Conservation (phyloP, 2,113 vertebrate genomes). For the Hirundichthys speculiger region DNA sequence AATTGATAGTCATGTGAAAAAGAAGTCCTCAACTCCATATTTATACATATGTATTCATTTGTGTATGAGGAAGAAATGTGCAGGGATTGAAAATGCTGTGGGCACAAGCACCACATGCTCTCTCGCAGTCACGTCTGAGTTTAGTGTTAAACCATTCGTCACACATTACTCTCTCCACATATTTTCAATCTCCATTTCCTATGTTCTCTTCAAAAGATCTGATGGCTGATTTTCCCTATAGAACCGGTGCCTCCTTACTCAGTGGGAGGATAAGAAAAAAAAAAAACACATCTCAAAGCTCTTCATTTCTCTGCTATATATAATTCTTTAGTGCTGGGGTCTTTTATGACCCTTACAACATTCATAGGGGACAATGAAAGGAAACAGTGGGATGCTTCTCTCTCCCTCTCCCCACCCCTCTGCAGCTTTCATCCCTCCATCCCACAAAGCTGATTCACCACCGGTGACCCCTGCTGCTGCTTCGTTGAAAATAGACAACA, state of each 20-base stretch:
- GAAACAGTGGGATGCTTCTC: constrained; percentile 62
- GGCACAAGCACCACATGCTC: not conserved
- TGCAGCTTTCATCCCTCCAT: constrained; percentile 66
- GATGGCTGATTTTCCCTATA: constrained; percentile 46
- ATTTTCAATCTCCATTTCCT: constrained; percentile 37
- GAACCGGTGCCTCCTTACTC: constrained; percentile 33
- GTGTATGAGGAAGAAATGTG: too few relatives aligned
- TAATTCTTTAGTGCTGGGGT: constrained; percentile 45
- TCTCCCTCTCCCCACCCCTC: constrained; percentile 43
- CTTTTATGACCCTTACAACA: constrained; percentile 57
- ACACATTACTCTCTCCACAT: constrained; percentile 16
- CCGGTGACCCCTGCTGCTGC: constrained; percentile 62
- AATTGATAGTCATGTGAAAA: too few relatives aligned
- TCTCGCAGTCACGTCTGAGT: constrained; percentile 19
- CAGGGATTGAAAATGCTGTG: too few relatives aligned
- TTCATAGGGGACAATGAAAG: constrained; percentile 70
- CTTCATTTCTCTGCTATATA: constrained; percentile 65
- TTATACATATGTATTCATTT: too few relatives aligned
- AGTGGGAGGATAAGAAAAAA: constrained; percentile 52
- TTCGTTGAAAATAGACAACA: constrained; percentile 74
- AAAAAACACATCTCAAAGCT: constrained; percentile 34
- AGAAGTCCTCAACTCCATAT: too few relatives aligned
- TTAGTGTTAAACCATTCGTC: constrained; percentile 43
- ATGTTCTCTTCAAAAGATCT: constrained; percentile 28
- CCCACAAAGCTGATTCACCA: constrained; percentile 75